These are phyloP conservation scores for Balaeniceps rex DNA, from an alignment of 2,113 vertebrate genomes.

Conservation along the genomic window DNA sequence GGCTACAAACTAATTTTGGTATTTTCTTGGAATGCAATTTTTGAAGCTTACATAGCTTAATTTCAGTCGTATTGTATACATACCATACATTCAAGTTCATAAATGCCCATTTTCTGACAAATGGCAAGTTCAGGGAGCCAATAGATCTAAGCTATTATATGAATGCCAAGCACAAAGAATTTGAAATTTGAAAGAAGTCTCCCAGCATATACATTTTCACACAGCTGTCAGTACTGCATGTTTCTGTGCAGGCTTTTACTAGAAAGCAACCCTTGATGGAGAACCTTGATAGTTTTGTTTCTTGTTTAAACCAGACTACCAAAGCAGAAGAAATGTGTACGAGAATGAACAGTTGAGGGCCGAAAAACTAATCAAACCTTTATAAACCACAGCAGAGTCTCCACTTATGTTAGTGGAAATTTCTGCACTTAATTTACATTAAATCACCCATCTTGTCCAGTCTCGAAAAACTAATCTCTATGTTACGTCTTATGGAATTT, in stretches of 20 bases:
- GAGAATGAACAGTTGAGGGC: background rate
- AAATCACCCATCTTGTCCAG: background rate
- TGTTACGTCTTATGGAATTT: conserved; percentile 6
- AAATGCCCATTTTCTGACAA: background rate
- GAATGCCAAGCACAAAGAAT: background rate
- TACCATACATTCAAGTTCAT: background rate
- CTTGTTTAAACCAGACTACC: background rate
- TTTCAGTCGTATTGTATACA: background rate
- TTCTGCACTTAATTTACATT: background rate
- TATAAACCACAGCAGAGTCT: background rate
- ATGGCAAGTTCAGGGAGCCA: background rate
- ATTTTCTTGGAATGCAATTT: background rate
- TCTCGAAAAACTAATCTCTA: conserved; percentile 13
- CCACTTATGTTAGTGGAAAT: background rate
- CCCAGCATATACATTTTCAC: background rate
- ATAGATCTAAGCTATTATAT: background rate
- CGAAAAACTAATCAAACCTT: background rate
- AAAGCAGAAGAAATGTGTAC: background rate
- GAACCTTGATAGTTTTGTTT: background rate
- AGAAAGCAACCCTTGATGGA: background rate
- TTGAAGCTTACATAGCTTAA: background rate
- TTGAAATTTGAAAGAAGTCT: background rate
- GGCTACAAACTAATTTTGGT: background rate
- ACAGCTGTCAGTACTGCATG: background rate
- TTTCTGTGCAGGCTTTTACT: background rate